Conservation (phyloP, 2,888 invertebrate genomes). For the Bhutanitis thaidina region DNA sequence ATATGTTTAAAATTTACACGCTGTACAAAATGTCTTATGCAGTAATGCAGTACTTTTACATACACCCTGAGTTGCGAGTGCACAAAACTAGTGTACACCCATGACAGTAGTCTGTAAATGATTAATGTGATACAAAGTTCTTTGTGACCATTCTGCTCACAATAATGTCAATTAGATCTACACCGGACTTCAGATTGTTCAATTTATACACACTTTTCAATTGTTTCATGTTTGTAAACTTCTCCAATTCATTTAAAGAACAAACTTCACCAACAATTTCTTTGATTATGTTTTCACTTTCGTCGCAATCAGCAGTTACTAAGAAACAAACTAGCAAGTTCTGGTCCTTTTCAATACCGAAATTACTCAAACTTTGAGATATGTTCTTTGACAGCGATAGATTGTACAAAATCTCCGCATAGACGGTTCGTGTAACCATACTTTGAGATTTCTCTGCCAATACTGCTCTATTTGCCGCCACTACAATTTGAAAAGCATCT, state of each 20-base stretch:
- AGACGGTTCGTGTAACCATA: slow-evolving; percentile 81
- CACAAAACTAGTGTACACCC: too few relatives aligned
- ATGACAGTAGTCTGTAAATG: too few relatives aligned
- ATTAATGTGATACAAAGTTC: slow-evolving; percentile 70
- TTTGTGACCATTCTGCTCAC: slow-evolving; percentile 85
- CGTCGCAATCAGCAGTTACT: slow-evolving; percentile 34
- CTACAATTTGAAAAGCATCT: slow-evolving; percentile 79
- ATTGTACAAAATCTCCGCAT: slow-evolving; percentile 84
- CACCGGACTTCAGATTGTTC: slow-evolving; percentile 61
- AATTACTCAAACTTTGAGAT: slow-evolving; percentile 82
- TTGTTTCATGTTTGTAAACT: slow-evolving; percentile 66
- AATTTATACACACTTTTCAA: slow-evolving; percentile 83
- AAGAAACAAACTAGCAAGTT: slow-evolving; percentile 57
- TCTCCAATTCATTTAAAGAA: slow-evolving; percentile 63
- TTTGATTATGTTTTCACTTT: slow-evolving; percentile 51
- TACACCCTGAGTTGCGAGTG: too few relatives aligned
- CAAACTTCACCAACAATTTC: slow-evolving; percentile 77
- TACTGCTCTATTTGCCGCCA: slow-evolving; percentile 84
- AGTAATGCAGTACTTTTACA: too few relatives aligned
- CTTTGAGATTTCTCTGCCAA: slow-evolving; percentile 62
- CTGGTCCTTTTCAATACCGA: slow-evolving; percentile 75
- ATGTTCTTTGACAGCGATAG: slow-evolving; percentile 85
- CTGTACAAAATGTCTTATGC: too few relatives aligned
- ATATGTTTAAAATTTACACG: too few relatives aligned
- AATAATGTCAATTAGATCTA: slow-evolving; percentile 77